Evolutionary conservation across 2,797 vertebrate genomes (phyloP), one percentile per base, ranked within the genome.

Genomic region (Luscinia luscinia): DNA sequence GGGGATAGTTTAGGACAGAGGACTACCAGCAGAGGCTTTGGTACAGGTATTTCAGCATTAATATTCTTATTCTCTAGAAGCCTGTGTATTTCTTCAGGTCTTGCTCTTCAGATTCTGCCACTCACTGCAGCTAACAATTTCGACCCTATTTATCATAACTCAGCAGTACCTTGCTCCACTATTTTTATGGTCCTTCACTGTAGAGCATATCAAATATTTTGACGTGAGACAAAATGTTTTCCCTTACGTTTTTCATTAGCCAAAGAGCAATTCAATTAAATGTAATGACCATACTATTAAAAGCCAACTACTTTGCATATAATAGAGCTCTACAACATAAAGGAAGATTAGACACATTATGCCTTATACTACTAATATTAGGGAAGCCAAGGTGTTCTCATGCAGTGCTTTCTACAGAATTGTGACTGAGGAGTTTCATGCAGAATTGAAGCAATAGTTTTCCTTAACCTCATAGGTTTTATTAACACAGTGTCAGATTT

Each of bases 241-340:
- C 57, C 55, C 73, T 83, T 75, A 77, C 21, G 32, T 24, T 74
- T 75, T 75, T 87, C 84, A 89, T 87, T 63, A 95, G 45, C 40
- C 51, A 75, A 89, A 93, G 20, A 66, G 87, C 67, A 67, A 64
- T 75, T 78, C 41, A 89, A 54, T 85, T 88, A 92, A 93, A 66
- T 20, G 18, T n/a, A 92, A 91, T 20, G 34, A 27, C 49, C 48
- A 27, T 12, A 45, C 59, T 78, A 74, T 46, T 91, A 86, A 90
- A 91, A 92, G 24, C 4, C 72, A 77, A 68, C 63, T 87, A 70
- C 76, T 93, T 92, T 73, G 63, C 28, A 70, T 64, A 68, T 34
- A 79, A 45, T 23, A 83, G 63, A 72, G 19, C 28, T 92, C 30
- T 72, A 43, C 2, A 8, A 69, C 11, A 52, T 46, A 73, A 90